Conservation (phyloP, 2,888 invertebrate genomes). For the Thalpophila matura region DNA sequence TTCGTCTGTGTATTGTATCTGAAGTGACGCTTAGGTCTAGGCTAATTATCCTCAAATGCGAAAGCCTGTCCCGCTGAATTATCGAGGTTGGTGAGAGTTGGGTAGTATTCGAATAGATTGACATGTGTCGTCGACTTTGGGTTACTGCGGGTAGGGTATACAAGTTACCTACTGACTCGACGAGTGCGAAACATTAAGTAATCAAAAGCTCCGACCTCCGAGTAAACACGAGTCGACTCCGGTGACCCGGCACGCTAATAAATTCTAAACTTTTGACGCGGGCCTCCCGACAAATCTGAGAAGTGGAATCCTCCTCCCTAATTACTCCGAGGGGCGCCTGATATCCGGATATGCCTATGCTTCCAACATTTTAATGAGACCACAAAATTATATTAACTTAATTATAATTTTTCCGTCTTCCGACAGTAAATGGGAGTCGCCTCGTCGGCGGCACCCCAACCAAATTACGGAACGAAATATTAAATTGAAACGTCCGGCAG, state of each 20-base stretch:
- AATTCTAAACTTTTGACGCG: constrained; percentile 57
- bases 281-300: constrained; percentile 43
- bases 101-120: constrained; percentile 23
- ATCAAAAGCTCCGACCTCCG: constrained; percentile 31
- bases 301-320: constrained; percentile 37
- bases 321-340: constrained; percentile 47
- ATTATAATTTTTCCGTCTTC: constrained; percentile 52
- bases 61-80: constrained; percentile 19
- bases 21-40: no score
- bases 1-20: no score
- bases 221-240: constrained; percentile 37
- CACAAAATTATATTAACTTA: constrained; percentile 50
- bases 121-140: constrained; percentile 29
- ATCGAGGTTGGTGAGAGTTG: constrained; percentile 8
- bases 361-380: constrained; percentile 47
- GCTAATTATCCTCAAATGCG: constrained; percentile 1
- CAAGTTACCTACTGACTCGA: no score
- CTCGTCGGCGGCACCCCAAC: constrained; percentile 35
- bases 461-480: constrained; percentile 58
- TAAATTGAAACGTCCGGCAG: constrained; percentile 59
- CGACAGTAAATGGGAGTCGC: constrained; percentile 49
- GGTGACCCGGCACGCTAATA: constrained; percentile 52
- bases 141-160: not conserved
- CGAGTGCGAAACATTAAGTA: constrained; percentile 31
- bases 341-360: constrained; percentile 39